Evolutionary conservation across 2,888 invertebrate genomes (phyloP).

Genomic region (Osedax frankpressi): DNA sequence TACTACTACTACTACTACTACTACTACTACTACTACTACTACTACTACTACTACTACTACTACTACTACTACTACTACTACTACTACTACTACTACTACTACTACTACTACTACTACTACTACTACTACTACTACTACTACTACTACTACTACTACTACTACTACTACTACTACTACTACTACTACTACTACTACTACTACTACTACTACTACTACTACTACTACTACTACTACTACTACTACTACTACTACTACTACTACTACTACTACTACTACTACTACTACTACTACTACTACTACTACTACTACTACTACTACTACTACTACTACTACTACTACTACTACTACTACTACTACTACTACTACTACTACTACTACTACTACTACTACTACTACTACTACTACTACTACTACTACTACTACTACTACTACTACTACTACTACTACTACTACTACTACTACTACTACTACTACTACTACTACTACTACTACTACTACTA

Average conservation of each 20-base stretch:
- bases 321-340: not conserved
- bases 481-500: too few species aligned
- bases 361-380: too few species aligned
- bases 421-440: too few species aligned
- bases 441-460: too few species aligned
- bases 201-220: not conserved
- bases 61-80: not conserved
- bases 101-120: not conserved
- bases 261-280: not conserved
- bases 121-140: not conserved
- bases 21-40: not conserved
- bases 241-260: not conserved
- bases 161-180: not conserved
- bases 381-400: too few species aligned
- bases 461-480: too few species aligned
- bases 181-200: not conserved
- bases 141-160: not conserved
- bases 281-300: not conserved
- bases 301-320: not conserved
- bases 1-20: not conserved
- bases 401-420: too few species aligned
- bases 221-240: not conserved
- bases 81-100: not conserved
- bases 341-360: not conserved
- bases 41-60: not conserved